A percentile compares a stretch with the other conserved stretches of the same genome.
Evolutionary conservation across 2,113 vertebrate species (phyloP).

Genomic region (Diadophis punctatus): DNA sequence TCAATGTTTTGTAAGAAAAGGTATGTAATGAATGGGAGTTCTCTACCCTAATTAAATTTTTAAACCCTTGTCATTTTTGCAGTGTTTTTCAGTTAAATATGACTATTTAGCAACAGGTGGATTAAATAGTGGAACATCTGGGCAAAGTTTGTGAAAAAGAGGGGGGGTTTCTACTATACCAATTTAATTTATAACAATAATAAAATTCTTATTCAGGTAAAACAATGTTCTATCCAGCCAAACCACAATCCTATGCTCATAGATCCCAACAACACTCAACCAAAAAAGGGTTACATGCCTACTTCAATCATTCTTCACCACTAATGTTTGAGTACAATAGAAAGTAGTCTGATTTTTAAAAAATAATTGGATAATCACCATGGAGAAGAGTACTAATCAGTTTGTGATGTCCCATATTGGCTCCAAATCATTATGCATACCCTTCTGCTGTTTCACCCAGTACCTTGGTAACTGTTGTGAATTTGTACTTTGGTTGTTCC

Average conservation of each 20-base stretch:
- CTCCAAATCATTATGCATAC: background rate
- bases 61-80: background rate
- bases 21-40: background rate
- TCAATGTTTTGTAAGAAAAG: background rate
- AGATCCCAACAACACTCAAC: background rate
- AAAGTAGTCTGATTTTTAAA: background rate
- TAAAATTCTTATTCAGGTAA: background rate
- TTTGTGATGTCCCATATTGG: background rate
- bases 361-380: background rate
- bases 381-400: background rate
- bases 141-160: background rate
- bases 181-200: background rate
- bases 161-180: background rate
- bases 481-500: background rate
- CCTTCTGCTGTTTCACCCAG: background rate
- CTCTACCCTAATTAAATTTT: background rate
- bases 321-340: background rate
- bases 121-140: background rate
- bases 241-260: background rate
- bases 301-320: background rate
- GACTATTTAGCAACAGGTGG: background rate
- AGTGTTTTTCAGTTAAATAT: background rate
- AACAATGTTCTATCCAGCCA: background rate
- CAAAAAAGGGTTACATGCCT: background rate
- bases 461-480: background rate